Base-by-base conservation (phyloP, 2,888 invertebrate species). In the Cerceris ruficornis region DNA sequence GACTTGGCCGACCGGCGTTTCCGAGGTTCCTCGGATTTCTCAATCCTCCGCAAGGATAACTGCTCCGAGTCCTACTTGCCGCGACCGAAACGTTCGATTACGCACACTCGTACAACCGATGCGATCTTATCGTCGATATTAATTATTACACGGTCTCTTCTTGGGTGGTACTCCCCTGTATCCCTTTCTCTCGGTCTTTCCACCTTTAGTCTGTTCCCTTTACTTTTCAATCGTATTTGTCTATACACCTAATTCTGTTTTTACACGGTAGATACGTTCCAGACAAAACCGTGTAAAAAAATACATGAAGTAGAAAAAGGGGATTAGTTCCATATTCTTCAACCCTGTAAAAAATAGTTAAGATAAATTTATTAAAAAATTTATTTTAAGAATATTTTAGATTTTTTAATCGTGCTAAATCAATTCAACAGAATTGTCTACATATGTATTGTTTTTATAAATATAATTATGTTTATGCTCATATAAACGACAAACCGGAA, bases 91-190 rank as follows among this genome's bases (percentile, higher is more conserved):
- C 54, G 54, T 46, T 11, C 46, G 8, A 46, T 46, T 6, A 11
- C n/a, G n/a, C 8, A 46, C 46, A 46, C 11, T 46, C 46, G 9
- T 11, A 11, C 46, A 4, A 11, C 46, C 11, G 11, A 8, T 1
- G 11, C 11, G 8, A 46, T 46, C 14, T 54, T 50, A 54, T 55
- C 69, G 42, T 14, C 49, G 17, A 61, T 73, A 69, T 73, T 73
- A 73, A 73, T 73, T 73, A 60, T 72, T 61, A 60, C 55, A 41
- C 42, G 13, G 50, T 73, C 60, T 73, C 69, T 69, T 50, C 61
- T 69, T 73, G 69, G 73, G 50, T 52, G 46, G 65, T 15, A 61
- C 14, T 9, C 14, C n/a, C 14, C 11, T 17, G 50, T 42, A 15
- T 39, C 62, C 39, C 52, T 70, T 65, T 75, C 46, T 60, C 72